These are phyloP conservation scores for Hippotragus niger DNA, from an alignment of 2,113 vertebrate species.

Conservation along the genomic window DNA sequence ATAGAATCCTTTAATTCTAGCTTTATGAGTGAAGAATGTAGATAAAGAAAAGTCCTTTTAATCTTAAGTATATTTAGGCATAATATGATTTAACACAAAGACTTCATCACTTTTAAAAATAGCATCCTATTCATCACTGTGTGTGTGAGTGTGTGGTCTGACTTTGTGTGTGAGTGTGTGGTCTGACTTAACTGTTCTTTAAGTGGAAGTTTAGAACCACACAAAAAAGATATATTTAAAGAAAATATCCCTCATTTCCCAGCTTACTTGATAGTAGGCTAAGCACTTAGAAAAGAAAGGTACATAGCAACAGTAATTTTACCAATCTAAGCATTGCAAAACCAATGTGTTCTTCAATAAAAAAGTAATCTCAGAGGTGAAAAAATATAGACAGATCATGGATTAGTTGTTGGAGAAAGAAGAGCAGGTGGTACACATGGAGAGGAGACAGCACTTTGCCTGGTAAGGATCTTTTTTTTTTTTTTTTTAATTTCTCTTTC, in stretches of 20 bases:
- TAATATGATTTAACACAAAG: neutral
- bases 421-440: too few relatives aligned
- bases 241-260: neutral
- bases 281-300: neutral
- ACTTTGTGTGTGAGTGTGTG: neutral
- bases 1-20: neutral
- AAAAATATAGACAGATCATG: neutral
- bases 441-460: neutral
- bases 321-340: neutral
- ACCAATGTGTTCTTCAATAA: neutral
- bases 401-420: neutral
- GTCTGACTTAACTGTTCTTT: neutral
- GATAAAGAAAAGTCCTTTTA: neutral
- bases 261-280: neutral
- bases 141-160: neutral
- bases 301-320: neutral
- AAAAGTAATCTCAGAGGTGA: neutral
- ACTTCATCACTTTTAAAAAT: neutral
- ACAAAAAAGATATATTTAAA: neutral
- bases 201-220: too few relatives aligned
- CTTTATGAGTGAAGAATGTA: neutral
- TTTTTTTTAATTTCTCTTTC: neutral
- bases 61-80: neutral
- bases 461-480: too few relatives aligned
- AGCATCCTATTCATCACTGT: neutral